phyloP scores from a whole-genome alignment of 2,797 vertebrate genomes.

The Gymnoscopelus microlampas region DNA sequence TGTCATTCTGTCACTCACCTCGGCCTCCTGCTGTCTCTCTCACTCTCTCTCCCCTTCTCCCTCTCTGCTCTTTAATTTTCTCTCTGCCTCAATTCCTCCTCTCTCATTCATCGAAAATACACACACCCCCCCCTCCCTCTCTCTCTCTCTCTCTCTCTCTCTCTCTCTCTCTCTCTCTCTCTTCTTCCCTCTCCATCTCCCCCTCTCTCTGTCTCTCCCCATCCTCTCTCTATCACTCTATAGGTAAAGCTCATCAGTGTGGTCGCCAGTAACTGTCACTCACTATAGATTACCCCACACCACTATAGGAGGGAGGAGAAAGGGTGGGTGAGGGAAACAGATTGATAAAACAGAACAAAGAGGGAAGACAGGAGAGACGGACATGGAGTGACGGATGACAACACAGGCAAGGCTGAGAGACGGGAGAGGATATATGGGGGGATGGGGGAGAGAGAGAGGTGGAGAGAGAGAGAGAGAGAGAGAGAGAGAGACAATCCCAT shows the following conservation, averaged over 20 bases:
- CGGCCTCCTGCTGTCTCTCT: neutral
- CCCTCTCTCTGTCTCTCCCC: neutral
- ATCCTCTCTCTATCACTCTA: slow-evolving; percentile 11
- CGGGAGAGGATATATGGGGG: neutral
- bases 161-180: slow-evolving; percentile 5
- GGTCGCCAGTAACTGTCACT: slow-evolving; percentile 61
- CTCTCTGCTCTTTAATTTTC: neutral
- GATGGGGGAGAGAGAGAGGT: neutral
- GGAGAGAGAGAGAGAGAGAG: neutral
- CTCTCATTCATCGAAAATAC: neutral
- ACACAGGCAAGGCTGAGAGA: neutral
- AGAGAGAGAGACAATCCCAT: neutral
- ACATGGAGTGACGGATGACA: neutral
- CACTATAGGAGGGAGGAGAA: slow-evolving; percentile 24
- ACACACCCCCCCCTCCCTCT: neutral
- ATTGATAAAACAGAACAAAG: neutral
- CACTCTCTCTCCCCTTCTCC: slow-evolving; percentile 1
- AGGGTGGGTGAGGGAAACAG: neutral
- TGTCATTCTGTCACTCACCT: too few species aligned
- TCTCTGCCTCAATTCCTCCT: neutral
- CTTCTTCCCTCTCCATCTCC: neutral
- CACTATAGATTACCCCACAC: slow-evolving; percentile 60
- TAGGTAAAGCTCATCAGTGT: slow-evolving; percentile 40
- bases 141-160: slow-evolving; percentile 3
- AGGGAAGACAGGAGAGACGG: neutral